phyloP scores from a whole-genome alignment of 53 echinoderm and acorn worm species.

The Echinometra lucunter region DNA sequence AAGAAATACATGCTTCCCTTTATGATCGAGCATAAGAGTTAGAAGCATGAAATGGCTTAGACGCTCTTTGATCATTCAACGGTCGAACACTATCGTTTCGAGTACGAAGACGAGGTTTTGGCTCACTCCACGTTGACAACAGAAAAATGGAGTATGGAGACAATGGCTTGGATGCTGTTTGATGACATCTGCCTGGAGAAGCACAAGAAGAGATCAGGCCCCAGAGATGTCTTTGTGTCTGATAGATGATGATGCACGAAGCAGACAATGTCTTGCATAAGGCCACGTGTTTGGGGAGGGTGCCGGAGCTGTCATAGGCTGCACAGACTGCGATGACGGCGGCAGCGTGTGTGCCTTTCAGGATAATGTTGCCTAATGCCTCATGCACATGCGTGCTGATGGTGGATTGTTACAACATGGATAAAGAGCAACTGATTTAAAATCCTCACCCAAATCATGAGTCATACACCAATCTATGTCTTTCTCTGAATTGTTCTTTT shows the following conservation, averaged over 20 bases:
- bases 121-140: no score
- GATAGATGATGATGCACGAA: neutral
- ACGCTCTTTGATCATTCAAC: no score
- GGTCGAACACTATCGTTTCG: no score
- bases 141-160: neutral
- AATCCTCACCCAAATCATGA: neutral
- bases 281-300: neutral
- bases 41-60: neutral
- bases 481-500: neutral
- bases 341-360: no score
- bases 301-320: neutral
- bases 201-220: neutral
- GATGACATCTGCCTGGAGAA: neutral
- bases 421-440: neutral
- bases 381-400: no score
- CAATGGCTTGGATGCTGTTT: neutral
- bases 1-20: no score
- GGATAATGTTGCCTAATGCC: neutral
- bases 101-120: no score
- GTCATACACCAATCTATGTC: neutral
- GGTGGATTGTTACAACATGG: neutral
- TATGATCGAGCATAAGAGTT: neutral
- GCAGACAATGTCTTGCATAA: conserved; percentile 33
- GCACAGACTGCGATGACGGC: no score
- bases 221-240: conserved; percentile 6